These are phyloP conservation scores for Parazoanthus darwini DNA, from an alignment of 92 coral and sea anemone species.

Conservation along the genomic window DNA sequence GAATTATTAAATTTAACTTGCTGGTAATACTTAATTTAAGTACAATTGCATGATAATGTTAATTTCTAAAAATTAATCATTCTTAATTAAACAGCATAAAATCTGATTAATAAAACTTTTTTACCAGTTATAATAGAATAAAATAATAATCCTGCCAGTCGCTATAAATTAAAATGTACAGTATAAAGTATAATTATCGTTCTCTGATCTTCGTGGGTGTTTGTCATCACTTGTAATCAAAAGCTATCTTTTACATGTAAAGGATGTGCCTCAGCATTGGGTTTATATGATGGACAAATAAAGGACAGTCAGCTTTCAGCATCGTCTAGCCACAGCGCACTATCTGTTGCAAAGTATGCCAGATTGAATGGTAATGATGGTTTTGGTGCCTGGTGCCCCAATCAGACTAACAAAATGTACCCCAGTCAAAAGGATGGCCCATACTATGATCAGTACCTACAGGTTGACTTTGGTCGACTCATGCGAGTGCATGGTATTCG, in stretches of 20 bases:
- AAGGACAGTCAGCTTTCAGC: constrained; percentile 64
- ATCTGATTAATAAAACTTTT: neutral
- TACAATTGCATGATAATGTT: no score
- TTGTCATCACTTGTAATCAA: neutral
- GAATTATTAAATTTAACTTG: no score
- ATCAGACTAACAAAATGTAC: constrained; percentile 12
- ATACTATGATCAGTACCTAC: constrained; percentile 58
- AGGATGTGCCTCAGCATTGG: constrained; percentile 70
- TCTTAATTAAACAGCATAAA: neutral
- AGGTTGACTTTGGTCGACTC: constrained; percentile 48
- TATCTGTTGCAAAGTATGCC: constrained; percentile 51
- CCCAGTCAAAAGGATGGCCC: constrained; percentile 40
- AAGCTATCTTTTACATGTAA: neutral
- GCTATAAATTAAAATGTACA: no score
- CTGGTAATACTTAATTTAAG: no score
- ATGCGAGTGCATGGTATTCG: constrained; percentile 64
- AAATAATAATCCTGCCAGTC: no score
- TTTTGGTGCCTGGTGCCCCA: constrained; percentile 80
- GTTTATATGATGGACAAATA: constrained; percentile 77
- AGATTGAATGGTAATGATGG: constrained; percentile 42
- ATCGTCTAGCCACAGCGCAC: constrained; percentile 19
- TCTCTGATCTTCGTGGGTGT: neutral
- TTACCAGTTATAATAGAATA: no score
- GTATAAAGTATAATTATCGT: no score
- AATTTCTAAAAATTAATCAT: no score